Evolutionary conservation across 1,140 invertebrate species (phyloP).

Genomic region (Philopotamus ludificatus): DNA sequence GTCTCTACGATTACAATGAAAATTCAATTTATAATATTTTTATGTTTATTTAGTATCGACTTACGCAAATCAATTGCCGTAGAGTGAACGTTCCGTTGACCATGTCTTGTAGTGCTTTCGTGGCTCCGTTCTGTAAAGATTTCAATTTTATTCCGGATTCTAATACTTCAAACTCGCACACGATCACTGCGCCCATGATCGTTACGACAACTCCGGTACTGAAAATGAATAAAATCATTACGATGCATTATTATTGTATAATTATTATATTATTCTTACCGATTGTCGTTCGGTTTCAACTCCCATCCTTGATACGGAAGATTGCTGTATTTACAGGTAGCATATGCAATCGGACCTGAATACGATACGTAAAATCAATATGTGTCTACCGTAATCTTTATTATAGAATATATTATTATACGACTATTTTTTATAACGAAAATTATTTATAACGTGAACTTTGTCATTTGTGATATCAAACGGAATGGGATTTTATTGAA

Average conservation of each 20-base stretch:
- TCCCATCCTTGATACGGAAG: constrained; percentile 86
- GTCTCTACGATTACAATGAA: constrained; percentile 60
- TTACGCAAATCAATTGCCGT: constrained; percentile 18
- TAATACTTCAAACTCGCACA: constrained; percentile 31
- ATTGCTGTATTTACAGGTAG: constrained; percentile 71
- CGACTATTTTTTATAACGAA: too few species aligned
- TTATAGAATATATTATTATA: background rate
- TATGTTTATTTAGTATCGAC: too few species aligned
- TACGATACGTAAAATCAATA: background rate
- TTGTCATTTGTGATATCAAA: too few species aligned
- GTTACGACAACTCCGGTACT: constrained; percentile 33
- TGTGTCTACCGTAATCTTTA: background rate
- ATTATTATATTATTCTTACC: constrained; percentile 12
- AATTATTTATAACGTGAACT: too few species aligned
- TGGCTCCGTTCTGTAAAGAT: constrained; percentile 39
- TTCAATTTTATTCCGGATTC: constrained; percentile 29
- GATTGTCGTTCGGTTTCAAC: constrained; percentile 62
- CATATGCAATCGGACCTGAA: constrained; percentile 68
- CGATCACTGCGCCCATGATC: constrained; percentile 38
- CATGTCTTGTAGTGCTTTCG: constrained; percentile 36
- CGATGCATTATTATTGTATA: background rate
- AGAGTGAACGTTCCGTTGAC: constrained; percentile 26
- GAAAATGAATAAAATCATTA: background rate
- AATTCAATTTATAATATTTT: too few species aligned
- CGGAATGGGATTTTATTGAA: background rate